These are phyloP conservation scores for Akabosia matsudoensis DNA, from an alignment of 1,140 invertebrate genomes.

Conservation along the genomic window DNA sequence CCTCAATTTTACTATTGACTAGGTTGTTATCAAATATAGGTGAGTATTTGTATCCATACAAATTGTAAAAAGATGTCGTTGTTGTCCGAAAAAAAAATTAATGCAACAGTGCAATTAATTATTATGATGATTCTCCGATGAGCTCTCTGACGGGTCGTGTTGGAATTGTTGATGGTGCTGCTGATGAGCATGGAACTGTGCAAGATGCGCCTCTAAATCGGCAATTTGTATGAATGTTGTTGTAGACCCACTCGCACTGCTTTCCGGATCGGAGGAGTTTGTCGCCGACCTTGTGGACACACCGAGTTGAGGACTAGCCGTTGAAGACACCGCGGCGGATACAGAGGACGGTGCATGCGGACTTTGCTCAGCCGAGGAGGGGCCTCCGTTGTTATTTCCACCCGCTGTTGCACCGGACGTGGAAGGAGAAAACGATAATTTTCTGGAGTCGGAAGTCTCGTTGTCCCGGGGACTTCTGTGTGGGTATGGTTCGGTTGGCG, in stretches of 20 bases:
- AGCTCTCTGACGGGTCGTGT: neutral
- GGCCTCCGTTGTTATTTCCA: neutral
- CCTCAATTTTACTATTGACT: too few species aligned
- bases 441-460: neutral
- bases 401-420: neutral
- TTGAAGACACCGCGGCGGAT: neutral
- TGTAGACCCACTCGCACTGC: neutral
- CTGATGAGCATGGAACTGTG: neutral
- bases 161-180: neutral
- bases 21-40: too few species aligned
- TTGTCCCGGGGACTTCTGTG: neutral
- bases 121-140: neutral
- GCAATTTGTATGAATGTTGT: conserved; percentile 9
- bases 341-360: neutral
- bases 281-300: neutral
- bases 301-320: neutral
- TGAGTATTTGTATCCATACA: too few species aligned
- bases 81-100: too few species aligned
- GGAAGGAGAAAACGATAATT: conserved; percentile 3
- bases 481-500: conserved; percentile 22
- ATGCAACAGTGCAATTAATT: neutral
- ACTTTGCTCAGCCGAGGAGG: neutral
- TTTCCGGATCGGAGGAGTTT: neutral
- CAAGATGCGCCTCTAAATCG: neutral
- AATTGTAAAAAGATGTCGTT: too few species aligned